Percentiles rank a stretch among this genome's conserved stretches.
These are phyloP conservation scores for Microchirus variegatus DNA, from an alignment of 2,797 vertebrate species.

Conservation along the genomic window DNA sequence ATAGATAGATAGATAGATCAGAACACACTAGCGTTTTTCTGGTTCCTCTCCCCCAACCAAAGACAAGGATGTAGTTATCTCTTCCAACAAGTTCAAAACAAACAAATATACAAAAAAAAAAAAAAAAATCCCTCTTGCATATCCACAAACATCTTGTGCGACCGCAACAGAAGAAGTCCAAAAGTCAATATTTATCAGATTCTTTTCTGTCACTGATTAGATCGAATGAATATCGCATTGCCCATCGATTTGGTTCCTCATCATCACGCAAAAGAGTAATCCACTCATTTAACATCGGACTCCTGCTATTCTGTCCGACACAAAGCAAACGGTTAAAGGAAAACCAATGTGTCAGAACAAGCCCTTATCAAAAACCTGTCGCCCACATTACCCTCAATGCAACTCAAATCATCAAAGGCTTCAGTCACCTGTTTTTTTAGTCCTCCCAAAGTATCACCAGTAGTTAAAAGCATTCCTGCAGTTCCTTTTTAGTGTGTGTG, in stretches of 20 bases:
- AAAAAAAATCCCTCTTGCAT: background rate
- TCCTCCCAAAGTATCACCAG: no score
- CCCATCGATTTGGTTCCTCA: background rate
- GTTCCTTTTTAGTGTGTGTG: no score
- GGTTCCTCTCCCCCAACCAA: no score
- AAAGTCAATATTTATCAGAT: conserved; percentile 1
- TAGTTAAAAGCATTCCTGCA: no score
- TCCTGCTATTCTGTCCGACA: background rate
- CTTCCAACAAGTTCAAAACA: background rate
- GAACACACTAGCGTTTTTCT: no score
- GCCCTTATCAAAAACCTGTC: no score
- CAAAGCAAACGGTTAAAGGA: no score
- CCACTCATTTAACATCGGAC: background rate
- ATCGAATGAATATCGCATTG: background rate
- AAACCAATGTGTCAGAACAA: no score
- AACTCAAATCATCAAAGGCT: background rate
- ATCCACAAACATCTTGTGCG: background rate
- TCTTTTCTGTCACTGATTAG: background rate
- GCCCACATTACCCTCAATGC: background rate
- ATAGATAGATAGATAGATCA: no score
- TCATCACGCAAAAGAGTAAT: background rate
- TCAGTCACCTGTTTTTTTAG: background rate
- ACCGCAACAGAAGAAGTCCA: background rate
- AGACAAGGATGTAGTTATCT: background rate
- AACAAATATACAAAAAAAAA: background rate